These are phyloP conservation scores for Pluvianellus socialis DNA, from an alignment of 2,113 vertebrate species.

Conservation along the genomic window DNA sequence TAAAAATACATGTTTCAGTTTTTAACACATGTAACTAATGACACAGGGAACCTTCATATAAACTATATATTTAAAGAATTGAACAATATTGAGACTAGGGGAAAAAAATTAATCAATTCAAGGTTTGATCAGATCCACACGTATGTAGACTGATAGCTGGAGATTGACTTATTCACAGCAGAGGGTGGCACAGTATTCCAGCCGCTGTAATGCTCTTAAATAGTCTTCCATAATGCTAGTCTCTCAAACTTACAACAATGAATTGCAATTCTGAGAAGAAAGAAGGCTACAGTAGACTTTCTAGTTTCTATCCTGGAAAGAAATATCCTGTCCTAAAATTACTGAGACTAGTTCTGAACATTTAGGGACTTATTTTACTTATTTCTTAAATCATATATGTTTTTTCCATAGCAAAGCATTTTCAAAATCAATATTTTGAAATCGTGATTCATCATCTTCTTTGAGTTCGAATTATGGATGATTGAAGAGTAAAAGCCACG, in stretches of 20 bases:
- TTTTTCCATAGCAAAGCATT: background rate
- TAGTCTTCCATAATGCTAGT: background rate
- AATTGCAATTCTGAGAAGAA: background rate
- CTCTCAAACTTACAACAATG: background rate
- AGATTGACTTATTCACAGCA: background rate
- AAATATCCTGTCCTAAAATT: background rate
- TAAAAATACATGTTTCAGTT: background rate
- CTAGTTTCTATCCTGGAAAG: background rate
- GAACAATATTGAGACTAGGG: background rate
- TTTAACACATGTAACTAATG: background rate
- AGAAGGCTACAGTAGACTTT: background rate
- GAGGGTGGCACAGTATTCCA: background rate
- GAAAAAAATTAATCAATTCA: background rate
- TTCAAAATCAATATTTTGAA: background rate
- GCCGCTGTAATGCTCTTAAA: background rate
- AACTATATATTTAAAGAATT: background rate
- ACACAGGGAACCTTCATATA: background rate
- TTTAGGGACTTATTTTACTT: background rate
- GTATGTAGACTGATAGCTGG: background rate
- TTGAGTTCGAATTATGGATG: background rate
- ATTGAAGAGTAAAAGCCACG: background rate
- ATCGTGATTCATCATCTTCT: background rate
- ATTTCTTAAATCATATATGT: background rate
- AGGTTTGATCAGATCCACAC: background rate
- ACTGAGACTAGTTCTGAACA: background rate